These are phyloP conservation scores for Ophion ellenae DNA, from an alignment of 2,888 invertebrate species.

Conservation along the genomic window DNA sequence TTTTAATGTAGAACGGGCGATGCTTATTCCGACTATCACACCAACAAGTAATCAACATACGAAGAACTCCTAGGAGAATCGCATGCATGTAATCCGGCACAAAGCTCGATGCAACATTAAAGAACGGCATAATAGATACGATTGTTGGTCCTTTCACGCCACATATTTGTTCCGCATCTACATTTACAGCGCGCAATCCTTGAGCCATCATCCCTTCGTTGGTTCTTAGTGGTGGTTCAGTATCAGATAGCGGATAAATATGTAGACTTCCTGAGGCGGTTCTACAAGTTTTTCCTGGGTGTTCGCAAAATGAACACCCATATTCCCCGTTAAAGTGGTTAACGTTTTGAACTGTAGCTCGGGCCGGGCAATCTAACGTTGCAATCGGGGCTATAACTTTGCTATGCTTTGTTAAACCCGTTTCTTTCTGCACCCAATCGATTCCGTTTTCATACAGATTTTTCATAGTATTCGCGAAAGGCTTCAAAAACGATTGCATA, in stretches of 20 bases:
- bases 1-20: conserved; percentile 45
- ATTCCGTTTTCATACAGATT: conserved; percentile 31
- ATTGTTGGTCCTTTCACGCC: conserved; percentile 49
- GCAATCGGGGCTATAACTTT: conserved; percentile 37
- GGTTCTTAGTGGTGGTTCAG: conserved; percentile 19
- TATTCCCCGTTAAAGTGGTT: conserved; percentile 50
- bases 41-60: conserved; percentile 25
- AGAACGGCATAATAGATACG: conserved; percentile 22
- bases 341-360: conserved; percentile 52
- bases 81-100: conserved; percentile 52
- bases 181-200: conserved; percentile 9
- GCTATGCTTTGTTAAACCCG: neutral
- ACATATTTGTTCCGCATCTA: conserved; percentile 16
- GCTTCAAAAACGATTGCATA: conserved; percentile 52
- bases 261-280: conserved; percentile 21
- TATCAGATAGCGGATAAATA: neutral
- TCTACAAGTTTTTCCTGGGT: conserved; percentile 46
- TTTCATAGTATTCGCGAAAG: conserved; percentile 39
- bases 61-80: conserved; percentile 8
- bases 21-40: neutral
- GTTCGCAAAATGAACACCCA: conserved; percentile 60
- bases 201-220: conserved; percentile 27
- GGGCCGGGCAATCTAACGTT: conserved; percentile 38
- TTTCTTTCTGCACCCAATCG: conserved; percentile 35
- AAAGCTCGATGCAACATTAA: conserved; percentile 29